phyloP scores from a whole-genome alignment of 2,797 vertebrate species.

The Pseudomugil gertrudae region DNA sequence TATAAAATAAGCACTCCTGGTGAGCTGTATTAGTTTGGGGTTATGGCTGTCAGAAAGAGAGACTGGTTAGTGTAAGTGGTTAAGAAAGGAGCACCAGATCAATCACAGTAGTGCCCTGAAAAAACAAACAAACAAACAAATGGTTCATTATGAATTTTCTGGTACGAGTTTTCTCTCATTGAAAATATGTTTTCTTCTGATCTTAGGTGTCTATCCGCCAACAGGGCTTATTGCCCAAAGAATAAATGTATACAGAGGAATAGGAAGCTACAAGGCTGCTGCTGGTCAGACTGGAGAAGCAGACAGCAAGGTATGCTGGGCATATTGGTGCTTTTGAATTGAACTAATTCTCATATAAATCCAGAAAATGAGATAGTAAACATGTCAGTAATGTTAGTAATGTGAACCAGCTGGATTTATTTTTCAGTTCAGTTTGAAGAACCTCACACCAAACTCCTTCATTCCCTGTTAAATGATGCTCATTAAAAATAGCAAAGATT shows the following conservation, averaged over 20 bases:
- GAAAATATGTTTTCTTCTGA: slow-evolving; percentile 41
- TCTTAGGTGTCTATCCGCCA: slow-evolving; percentile 65
- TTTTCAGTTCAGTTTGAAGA: slow-evolving; percentile 5
- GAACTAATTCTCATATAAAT: neutral
- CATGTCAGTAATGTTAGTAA: slow-evolving; percentile 2
- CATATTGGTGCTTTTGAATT: neutral
- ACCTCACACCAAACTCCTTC: slow-evolving; percentile 5
- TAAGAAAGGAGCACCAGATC: neutral
- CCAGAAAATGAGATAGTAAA: neutral
- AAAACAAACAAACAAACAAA: too few relatives aligned
- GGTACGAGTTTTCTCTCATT: slow-evolving; percentile 22
- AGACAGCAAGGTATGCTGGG: slow-evolving; percentile 82
- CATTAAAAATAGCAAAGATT: neutral
- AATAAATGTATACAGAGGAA: slow-evolving; percentile 91
- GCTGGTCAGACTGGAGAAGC: slow-evolving; percentile 65
- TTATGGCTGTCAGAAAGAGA: neutral
- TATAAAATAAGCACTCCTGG: neutral
- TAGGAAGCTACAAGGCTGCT: slow-evolving; percentile 75
- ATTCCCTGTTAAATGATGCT: neutral
- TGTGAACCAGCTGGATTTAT: slow-evolving; percentile 12
- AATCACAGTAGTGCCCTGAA: neutral
- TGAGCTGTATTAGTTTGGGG: neutral
- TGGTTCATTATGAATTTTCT: neutral
- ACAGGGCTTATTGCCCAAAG: slow-evolving; percentile 88
- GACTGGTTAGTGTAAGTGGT: neutral